Evolutionary conservation across 2,113 vertebrate species (phyloP).

Genomic region (human): DNA sequence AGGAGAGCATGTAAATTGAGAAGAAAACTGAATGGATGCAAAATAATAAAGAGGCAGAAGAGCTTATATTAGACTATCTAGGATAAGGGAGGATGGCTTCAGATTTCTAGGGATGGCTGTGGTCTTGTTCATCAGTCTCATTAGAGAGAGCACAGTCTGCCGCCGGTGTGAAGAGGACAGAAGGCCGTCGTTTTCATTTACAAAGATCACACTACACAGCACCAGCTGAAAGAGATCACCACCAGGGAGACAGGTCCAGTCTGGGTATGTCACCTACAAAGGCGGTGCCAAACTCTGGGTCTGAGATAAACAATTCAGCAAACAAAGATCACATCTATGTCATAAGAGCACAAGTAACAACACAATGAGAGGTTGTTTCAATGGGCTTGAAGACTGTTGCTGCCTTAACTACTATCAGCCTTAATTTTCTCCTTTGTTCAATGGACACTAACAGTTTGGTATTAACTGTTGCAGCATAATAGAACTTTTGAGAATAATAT

Average conservation of each 20-base stretch:
- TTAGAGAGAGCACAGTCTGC: neutral
- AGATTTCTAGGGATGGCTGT: neutral
- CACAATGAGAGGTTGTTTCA: neutral
- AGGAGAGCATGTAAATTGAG: neutral
- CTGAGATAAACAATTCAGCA: neutral
- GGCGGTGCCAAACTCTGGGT: neutral
- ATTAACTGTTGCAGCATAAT: neutral
- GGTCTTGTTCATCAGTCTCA: neutral
- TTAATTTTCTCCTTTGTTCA: neutral
- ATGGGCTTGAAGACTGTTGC: neutral
- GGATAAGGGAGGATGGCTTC: neutral
- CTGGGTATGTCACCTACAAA: neutral
- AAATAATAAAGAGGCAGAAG: neutral
- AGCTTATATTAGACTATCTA: neutral
- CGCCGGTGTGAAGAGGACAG: fast-evolving
- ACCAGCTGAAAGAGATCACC: neutral
- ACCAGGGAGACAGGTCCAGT: fast-evolving
- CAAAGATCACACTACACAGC: neutral
- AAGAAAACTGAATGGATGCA: neutral
- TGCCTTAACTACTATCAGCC: no score
- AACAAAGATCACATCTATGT: no score
- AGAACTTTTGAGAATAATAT: neutral
- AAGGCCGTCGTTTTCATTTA: neutral
- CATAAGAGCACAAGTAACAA: fast-evolving
- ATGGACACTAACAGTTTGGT: neutral